phyloP scores from a whole-genome alignment of 2,888 invertebrate species.

The Abscondita cerata region DNA sequence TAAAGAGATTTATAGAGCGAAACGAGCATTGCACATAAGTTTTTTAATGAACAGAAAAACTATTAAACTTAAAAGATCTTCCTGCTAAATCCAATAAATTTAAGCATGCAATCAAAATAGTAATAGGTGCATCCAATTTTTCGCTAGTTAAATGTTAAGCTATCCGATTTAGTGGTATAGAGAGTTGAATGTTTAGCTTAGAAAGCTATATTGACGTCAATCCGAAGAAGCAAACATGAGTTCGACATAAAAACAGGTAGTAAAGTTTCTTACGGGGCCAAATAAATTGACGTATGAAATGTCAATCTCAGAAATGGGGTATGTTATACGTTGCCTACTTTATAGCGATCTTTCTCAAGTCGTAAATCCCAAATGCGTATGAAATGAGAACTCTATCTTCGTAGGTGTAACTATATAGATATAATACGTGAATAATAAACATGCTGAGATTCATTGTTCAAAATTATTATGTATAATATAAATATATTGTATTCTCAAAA shows the following conservation, averaged over 20 bases:
- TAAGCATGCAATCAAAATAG: conserved; percentile 1
- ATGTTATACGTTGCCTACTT: conserved; percentile 47
- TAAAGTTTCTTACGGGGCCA: conserved; percentile 38
- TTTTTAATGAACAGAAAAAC: too few species aligned
- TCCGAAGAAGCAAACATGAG: conserved; percentile 29
- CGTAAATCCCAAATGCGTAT: conserved; percentile 34
- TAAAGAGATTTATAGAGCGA: too few species aligned
- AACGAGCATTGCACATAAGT: too few species aligned
- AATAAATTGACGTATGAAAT: conserved; percentile 52
- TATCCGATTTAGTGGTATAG: conserved; percentile 11
- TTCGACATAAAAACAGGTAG: conserved; percentile 39
- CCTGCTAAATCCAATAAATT: not conserved
- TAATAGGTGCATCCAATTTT: conserved; percentile 36
- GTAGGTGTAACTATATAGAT: conserved; percentile 16
- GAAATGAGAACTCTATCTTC: conserved; percentile 32
- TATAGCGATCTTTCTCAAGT: conserved; percentile 46
- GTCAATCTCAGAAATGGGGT: conserved; percentile 52
- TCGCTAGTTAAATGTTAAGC: conserved; percentile 24
- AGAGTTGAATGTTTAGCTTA: conserved; percentile 8
- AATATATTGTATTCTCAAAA: too few species aligned
- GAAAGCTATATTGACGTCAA: conserved; percentile 20
- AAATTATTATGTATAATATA: too few species aligned
- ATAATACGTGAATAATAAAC: conserved; percentile 17
- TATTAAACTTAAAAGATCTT: not conserved
- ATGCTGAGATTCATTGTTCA: too few species aligned